Evolutionary conservation across 2,888 invertebrate genomes (phyloP).

Genomic region (Lydus trimaculatus): DNA sequence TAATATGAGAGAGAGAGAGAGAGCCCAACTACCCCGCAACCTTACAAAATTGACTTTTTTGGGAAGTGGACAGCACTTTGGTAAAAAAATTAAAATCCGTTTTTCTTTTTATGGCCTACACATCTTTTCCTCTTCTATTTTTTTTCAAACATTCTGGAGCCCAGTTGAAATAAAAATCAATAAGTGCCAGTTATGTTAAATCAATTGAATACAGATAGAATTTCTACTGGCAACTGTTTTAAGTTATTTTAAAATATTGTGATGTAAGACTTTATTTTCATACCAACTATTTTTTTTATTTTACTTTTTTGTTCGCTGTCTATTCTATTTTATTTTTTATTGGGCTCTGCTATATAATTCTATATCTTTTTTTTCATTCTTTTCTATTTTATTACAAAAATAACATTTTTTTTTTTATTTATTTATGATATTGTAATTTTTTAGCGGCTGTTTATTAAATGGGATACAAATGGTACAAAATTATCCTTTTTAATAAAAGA

Average conservation of each 20-base stretch:
- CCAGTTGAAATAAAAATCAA: not conserved
- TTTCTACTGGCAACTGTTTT: not conserved
- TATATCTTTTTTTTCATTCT: not conserved
- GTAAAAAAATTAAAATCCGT: not conserved
- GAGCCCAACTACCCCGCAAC: not conserved
- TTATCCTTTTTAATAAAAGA: not conserved
- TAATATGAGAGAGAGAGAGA: not conserved
- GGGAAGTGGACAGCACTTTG: constrained; percentile 1
- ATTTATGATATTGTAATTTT: not conserved
- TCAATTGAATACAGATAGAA: not conserved
- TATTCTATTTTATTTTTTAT: not conserved
- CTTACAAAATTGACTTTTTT: too few species aligned
- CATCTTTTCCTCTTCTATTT: not conserved
- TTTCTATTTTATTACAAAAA: too few species aligned
- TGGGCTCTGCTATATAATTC: not conserved
- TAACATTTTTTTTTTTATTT: too few species aligned
- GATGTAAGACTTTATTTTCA: constrained; percentile 2
- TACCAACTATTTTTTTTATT: not conserved
- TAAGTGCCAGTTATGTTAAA: not conserved
- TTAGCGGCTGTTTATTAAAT: constrained; percentile 1
- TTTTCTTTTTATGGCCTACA: not conserved
- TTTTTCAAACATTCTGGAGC: not conserved
- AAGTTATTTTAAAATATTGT: not conserved
- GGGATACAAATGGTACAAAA: not conserved
- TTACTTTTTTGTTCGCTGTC: not conserved